Base-by-base conservation (phyloP, 2,888 invertebrate genomes). In the Itoplectis maculator region DNA sequence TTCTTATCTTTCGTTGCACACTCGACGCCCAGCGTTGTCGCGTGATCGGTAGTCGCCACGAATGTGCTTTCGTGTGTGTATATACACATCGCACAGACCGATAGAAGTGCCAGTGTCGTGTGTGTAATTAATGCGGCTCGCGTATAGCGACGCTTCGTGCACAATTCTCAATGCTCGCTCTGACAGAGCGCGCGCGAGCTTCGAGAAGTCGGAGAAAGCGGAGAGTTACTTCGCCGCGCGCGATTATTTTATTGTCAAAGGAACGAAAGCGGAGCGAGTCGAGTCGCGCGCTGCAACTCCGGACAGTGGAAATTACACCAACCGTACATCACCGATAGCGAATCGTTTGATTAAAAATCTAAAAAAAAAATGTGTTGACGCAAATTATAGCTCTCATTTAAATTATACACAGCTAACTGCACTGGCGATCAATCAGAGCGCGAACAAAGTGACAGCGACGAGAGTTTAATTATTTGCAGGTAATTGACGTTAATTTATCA, bases 211-310 rank as follows among this genome's bases (percentile, higher is more conserved):
- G 82, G 79, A 79, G 79, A 82, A 82, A 82, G 78, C 61, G 59
- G 81, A 49, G 54, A 77, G 40, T 74, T 35, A 54, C 56, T 74
- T n/a, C 70, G 49, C 29, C 56, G 23, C 78, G 49, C 82, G 75
- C 78, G 75, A 72, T 82, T 73, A 61, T 40, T 74, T 82, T 79
- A 75, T 82, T 79, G 79, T 79, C 79, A 75, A 75, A 75, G 75
- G 61, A 82, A 82, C 59, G 82, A 82, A 79, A 82, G 82, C 79
- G 65, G 69, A 82, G 61, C 78, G 78, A 29, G 47, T 56, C 68
- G 63, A 56, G 65, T 79, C 72, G 51, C 59, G 59, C n/a, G 15
- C 40, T 51, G 29, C 13, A 6, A 59, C 37, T 35, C n/a, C 6
- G 29, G n/a, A n/a, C 56, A 13, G 23, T 15, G 23, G 18, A 63